A percentile compares a stretch with the other conserved stretches of the same genome.
Evolutionary conservation across 2,113 vertebrate species (phyloP).

Genomic region (Arvicanthis niloticus): DNA sequence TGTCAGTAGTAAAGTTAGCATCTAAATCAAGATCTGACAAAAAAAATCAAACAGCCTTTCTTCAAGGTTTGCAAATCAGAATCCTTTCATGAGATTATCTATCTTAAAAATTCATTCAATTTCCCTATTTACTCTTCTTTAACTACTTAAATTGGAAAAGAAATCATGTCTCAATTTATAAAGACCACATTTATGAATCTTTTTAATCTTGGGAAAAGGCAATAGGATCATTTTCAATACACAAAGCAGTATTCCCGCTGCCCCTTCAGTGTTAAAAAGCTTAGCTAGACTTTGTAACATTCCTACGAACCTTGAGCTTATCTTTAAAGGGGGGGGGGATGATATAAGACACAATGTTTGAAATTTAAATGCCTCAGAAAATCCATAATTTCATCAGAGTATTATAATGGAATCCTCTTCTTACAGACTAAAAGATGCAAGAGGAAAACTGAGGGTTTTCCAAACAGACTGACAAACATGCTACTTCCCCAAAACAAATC

Average conservation of each 20-base stretch:
- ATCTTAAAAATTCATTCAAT: neutral
- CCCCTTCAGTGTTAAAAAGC: neutral
- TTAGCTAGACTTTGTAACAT: neutral
- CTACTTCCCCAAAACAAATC: neutral
- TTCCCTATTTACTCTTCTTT: slow-evolving; percentile 47
- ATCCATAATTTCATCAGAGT: neutral
- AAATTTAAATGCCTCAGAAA: slow-evolving; percentile 53
- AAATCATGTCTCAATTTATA: slow-evolving; percentile 10
- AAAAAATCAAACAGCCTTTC: slow-evolving; percentile 15
- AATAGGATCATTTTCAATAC: slow-evolving; percentile 7
- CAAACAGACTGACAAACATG: slow-evolving; percentile 2
- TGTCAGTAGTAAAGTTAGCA: slow-evolving; percentile 21
- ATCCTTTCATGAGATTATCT: neutral
- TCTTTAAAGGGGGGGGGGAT: neutral
- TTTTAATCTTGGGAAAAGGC: slow-evolving; percentile 25
- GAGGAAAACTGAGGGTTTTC: neutral
- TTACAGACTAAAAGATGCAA: slow-evolving; percentile 33
- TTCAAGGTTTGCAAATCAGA: neutral
- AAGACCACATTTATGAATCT: slow-evolving; percentile 14
- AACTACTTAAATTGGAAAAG: slow-evolving; percentile 15
- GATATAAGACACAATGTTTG: neutral
- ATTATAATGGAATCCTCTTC: slow-evolving; percentile 30
- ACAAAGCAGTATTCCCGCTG: neutral
- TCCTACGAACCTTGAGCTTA: neutral
- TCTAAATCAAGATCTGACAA: slow-evolving; percentile 5